Percentiles rank a stretch among this genome's conserved stretches.
Conservation (phyloP, 2,888 invertebrate species). For the Trimorus sp. region DNA sequence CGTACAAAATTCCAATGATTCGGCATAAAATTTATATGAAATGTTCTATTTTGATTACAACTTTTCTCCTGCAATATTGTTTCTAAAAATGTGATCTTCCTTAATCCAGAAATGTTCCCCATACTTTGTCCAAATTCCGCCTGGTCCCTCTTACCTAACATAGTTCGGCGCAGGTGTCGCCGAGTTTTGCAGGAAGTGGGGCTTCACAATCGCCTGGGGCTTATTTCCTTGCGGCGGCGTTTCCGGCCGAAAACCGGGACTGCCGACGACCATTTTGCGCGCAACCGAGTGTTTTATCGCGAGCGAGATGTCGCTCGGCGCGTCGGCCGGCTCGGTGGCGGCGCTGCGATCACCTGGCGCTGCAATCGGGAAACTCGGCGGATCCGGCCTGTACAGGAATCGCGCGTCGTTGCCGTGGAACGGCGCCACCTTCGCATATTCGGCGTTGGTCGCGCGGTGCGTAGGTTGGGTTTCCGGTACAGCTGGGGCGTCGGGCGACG, state of each 20-base stretch:
- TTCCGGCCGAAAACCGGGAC: conserved; percentile 84
- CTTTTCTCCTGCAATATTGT: no score
- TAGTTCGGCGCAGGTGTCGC: conserved; percentile 55
- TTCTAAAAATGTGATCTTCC: no score
- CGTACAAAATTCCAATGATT: no score
- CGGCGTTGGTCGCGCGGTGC: conserved; percentile 22
- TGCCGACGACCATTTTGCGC: conserved; percentile 86
- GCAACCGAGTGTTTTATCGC: conserved; percentile 82
- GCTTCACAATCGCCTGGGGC: conserved; percentile 72
- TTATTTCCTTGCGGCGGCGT: conserved; percentile 83
- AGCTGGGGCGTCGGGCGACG: conserved; percentile 25
- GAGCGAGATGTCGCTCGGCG: no score
- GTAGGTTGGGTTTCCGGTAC: conserved; percentile 39
- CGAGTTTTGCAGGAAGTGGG: conserved; percentile 66
- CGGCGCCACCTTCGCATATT: conserved; percentile 45
- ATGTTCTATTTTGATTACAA: no score
- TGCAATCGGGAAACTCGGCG: conserved; percentile 66
- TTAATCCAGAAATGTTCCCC: no score
- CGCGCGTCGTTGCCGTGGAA: conserved; percentile 28
- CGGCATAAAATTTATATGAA: no score
- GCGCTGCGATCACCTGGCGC: conserved; percentile 70
- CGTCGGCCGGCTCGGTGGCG: no score
- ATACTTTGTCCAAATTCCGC: no score
- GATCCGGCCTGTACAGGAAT: conserved; percentile 65
- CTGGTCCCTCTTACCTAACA: conserved; percentile 59